Conservation (phyloP, 2,113 vertebrate species). For the Indicator maculatus region DNA sequence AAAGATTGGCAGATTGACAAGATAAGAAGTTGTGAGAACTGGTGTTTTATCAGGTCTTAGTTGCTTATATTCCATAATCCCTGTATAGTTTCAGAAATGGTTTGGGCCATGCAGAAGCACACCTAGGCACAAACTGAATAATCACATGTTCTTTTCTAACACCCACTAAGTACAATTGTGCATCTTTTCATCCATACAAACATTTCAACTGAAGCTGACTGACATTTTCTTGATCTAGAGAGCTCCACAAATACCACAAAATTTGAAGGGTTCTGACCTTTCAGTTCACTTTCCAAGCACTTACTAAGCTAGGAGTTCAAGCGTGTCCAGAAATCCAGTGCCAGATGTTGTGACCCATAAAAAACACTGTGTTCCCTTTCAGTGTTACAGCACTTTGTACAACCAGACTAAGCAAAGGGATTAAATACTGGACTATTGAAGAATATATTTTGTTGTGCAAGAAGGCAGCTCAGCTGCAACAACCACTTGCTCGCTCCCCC, state of each 20-base stretch:
- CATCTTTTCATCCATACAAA: not conserved
- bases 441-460: not conserved
- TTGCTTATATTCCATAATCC: not conserved
- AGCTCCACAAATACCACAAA: not conserved
- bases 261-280: not conserved
- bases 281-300: not conserved
- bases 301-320: not conserved
- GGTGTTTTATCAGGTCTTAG: conserved; percentile 36
- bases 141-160: conserved; percentile 1
- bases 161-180: not conserved
- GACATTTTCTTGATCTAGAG: not conserved
- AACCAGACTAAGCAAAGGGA: not conserved
- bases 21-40: not conserved
- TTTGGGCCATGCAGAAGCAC: conserved; percentile 8
- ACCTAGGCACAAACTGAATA: conserved; percentile 6
- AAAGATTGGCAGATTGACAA: conserved; percentile 11
- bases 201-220: not conserved
- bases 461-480: not conserved
- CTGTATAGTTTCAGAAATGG: conserved; percentile 36
- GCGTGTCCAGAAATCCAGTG: not conserved
- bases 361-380: not conserved
- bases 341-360: not conserved
- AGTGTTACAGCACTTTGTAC: not conserved
- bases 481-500: not conserved
- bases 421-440: not conserved